A percentile compares a stretch with the other conserved stretches of the same genome.
Evolutionary conservation across 2,797 vertebrate genomes (phyloP).

Genomic region (Decapterus maruadsi): DNA sequence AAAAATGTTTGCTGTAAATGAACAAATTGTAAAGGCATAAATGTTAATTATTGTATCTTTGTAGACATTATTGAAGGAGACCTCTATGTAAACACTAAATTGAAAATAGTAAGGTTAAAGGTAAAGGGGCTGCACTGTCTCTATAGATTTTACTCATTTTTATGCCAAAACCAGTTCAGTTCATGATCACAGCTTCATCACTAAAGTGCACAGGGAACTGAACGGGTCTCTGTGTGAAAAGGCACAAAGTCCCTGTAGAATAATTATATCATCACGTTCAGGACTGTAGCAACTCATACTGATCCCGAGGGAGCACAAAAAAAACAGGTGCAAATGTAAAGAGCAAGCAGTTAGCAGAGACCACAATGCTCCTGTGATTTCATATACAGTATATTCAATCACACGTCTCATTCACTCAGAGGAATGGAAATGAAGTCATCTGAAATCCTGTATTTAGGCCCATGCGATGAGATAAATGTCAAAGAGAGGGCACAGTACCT

Average conservation of each 20-base stretch:
- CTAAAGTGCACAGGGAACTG: conserved; percentile 10
- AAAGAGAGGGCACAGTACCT: conserved; percentile 85
- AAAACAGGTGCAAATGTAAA: conserved; percentile 26
- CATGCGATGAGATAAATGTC: neutral
- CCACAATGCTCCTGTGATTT: neutral
- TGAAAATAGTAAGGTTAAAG: neutral
- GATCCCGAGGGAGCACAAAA: conserved; percentile 14
- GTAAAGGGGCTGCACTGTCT: neutral
- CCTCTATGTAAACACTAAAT: neutral
- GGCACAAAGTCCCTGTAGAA: conserved; percentile 10
- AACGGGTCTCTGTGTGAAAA: conserved; percentile 1
- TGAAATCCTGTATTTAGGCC: neutral
- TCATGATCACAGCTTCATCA: neutral
- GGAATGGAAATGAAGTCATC: neutral
- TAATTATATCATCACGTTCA: conserved; percentile 23
- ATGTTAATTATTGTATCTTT: neutral
- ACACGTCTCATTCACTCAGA: neutral
- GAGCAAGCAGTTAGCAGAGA: neutral
- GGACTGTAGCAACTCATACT: conserved; percentile 23
- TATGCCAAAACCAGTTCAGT: neutral
- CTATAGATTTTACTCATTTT: no score
- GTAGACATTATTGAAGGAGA: neutral
- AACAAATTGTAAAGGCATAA: neutral
- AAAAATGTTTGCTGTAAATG: neutral
- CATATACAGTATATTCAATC: neutral